Percentiles rank a stretch among this genome's conserved stretches.
Evolutionary conservation across 2,113 vertebrate species (phyloP).

Genomic region (Odocoileus virginianus): DNA sequence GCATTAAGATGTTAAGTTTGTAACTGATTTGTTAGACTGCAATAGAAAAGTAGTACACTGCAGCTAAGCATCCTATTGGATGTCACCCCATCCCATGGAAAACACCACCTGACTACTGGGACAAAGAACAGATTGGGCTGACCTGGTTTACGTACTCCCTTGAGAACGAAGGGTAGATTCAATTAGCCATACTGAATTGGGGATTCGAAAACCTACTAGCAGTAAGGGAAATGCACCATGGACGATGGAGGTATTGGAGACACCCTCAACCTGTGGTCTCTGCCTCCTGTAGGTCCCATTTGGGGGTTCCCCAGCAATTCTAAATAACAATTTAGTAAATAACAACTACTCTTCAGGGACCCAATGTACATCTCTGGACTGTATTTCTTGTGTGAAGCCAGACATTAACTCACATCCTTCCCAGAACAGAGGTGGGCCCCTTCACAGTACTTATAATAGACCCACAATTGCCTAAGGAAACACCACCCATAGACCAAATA

Average conservation of each 20-base stretch:
- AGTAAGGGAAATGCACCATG: background rate
- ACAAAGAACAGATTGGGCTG: background rate
- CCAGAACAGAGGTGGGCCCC: background rate
- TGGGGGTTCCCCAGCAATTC: background rate
- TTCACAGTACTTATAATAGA: background rate
- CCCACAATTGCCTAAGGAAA: background rate
- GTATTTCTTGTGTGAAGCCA: background rate
- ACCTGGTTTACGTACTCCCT: background rate
- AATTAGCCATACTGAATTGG: background rate
- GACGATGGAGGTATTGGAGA: background rate
- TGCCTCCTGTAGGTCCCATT: background rate
- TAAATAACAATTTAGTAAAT: background rate
- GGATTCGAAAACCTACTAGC: background rate
- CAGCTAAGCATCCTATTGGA: background rate
- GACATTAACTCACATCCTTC: background rate
- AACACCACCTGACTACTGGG: background rate
- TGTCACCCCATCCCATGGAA: background rate
- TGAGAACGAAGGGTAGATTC: background rate
- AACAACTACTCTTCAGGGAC: background rate
- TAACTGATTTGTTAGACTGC: background rate
- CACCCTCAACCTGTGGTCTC: background rate
- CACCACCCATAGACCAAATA: background rate
- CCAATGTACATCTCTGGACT: background rate
- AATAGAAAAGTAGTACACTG: background rate
- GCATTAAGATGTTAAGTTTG: background rate